Evolutionary conservation across 2,888 invertebrate genomes (phyloP).

Genomic region (Tetragnatha montana): DNA sequence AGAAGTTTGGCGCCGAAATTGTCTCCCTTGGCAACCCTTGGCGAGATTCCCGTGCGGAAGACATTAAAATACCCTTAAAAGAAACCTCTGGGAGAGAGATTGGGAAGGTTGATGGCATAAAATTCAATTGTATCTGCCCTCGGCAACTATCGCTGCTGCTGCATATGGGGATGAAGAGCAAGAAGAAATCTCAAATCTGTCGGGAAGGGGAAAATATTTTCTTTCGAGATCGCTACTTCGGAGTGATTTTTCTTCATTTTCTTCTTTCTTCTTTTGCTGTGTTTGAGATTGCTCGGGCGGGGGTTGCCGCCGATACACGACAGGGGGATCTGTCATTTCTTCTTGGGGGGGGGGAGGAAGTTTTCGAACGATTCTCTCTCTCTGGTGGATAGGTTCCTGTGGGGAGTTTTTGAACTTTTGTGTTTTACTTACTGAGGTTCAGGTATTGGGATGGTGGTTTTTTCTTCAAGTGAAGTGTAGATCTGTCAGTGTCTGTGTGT

Average conservation of each 20-base stretch:
- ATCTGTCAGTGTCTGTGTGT: no score
- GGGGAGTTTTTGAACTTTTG: no score
- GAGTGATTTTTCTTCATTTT: not conserved
- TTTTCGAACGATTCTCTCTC: not conserved
- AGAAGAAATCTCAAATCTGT: constrained; percentile 2
- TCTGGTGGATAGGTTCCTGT: no score
- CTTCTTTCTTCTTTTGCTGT: not conserved
- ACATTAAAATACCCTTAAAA: constrained; percentile 32
- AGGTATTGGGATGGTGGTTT: no score
- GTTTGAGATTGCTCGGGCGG: not conserved
- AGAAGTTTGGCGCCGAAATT: constrained; percentile 4
- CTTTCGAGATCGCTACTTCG: not conserved
- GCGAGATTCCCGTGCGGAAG: constrained; percentile 29
- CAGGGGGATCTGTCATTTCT: not conserved
- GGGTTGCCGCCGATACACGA: not conserved
- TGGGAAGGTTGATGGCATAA: constrained; percentile 10
- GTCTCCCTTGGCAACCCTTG: constrained; percentile 1
- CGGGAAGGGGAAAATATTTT: not conserved
- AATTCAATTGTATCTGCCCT: constrained; percentile 26
- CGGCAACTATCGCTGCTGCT: not conserved
- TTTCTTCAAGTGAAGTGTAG: no score
- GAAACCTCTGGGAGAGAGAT: not conserved
- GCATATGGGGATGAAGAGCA: not conserved
- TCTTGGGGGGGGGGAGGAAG: not conserved
- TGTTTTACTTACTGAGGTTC: no score